Evolutionary conservation across 2,888 invertebrate genomes (phyloP), one percentile per base, ranked within the genome.

Genomic region (Cosmorhoe ocellata): DNA sequence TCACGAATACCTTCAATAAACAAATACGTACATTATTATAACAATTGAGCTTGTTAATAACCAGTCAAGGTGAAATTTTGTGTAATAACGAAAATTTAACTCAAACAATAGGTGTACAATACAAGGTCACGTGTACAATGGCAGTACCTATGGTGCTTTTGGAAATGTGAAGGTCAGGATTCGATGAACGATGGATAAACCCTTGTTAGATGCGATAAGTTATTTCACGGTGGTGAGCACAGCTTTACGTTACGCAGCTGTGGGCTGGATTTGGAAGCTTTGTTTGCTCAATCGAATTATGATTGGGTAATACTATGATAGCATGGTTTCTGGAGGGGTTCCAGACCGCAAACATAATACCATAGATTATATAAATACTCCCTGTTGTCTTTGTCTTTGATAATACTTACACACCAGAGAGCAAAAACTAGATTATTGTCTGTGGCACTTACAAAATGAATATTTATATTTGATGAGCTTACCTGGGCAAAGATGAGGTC

Each of bases 111-210:
- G 77, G 47, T 63, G 59, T 66, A 57, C 48, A 58, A 46, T 51
- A 58, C 76, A 79, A 79, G 81, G 81, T 67, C 76, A 58, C 27
- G 41, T 51, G 71, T 66, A 84, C 86, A 86, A 85, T 85, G 71
- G 83, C 59, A 64, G 59, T 56, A 63, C 31, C 6, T 42, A 22
- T 69, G 44, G 73, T 74, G 74, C 82, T 86, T 88, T 89, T 88
- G 85, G 76, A 85, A 88, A 88, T 76, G 77, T 66, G 79, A 85
- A 87, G 87, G 87, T 80, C 81, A 76, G 39, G 75, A 76, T 68
- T 56, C 57, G 81, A 84, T 79, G 61, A 56, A 28, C 67, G 84
- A 83, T 79, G 58, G 56, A 86, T 84, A 83, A 81, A 83, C 79
- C 79, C 80, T 77, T 58, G 76, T 78, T 78, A 71, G 63, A 54